Percentiles rank a stretch among this genome's conserved stretches.
phyloP scores from a whole-genome alignment of 2,113 vertebrate genomes.

The Bubo bubo region DNA sequence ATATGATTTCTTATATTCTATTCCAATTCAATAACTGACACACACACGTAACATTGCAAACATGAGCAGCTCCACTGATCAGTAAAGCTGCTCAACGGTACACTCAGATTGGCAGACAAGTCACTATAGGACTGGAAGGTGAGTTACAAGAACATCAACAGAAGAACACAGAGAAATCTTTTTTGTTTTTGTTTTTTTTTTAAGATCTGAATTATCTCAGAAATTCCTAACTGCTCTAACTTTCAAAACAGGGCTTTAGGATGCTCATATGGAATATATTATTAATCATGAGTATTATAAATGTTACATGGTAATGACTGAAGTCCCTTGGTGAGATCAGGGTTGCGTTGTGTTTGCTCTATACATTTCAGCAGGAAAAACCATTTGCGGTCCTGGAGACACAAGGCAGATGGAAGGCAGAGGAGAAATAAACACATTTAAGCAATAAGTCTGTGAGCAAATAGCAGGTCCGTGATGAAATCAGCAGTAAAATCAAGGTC shows the following conservation, averaged over 20 bases:
- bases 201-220: not conserved
- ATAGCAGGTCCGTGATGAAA: not conserved
- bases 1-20: not conserved
- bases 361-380: not conserved
- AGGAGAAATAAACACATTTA: not conserved
- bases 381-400: not conserved
- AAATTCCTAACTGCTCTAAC: not conserved
- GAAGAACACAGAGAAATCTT: not conserved
- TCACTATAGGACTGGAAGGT: not conserved
- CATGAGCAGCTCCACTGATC: not conserved
- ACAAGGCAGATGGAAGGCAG: not conserved
- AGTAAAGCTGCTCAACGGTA: not conserved
- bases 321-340: not conserved
- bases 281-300: not conserved
- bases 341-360: not conserved
- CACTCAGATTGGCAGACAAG: not conserved
- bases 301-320: not conserved
- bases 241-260: not conserved
- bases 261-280: not conserved
- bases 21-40: not conserved
- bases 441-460: not conserved
- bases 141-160: not conserved
- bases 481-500: not conserved
- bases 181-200: not conserved
- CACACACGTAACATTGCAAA: not conserved